Conservation (phyloP, 2,888 invertebrate species). For the Heliconius charithonia region DNA sequence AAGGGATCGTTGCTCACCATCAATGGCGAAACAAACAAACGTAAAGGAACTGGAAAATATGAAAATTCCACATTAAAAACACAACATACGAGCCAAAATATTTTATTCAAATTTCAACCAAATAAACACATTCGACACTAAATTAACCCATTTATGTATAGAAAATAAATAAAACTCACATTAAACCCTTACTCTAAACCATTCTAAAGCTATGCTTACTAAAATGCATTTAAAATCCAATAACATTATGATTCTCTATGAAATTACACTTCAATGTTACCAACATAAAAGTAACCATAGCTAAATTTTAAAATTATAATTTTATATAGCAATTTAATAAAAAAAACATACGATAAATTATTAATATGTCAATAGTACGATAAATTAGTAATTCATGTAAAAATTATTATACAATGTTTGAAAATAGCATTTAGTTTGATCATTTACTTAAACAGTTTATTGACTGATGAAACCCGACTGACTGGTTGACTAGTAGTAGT, state of each 20-base stretch:
- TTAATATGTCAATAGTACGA: not conserved
- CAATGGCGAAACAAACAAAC: not conserved
- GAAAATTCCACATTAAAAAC: not conserved
- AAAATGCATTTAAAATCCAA: not conserved
- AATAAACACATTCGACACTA: constrained; percentile 40
- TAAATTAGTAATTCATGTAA: not conserved
- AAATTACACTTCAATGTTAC: not conserved
- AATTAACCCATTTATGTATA: constrained; percentile 27
- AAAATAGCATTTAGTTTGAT: not conserved
- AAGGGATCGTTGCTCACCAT: no score
- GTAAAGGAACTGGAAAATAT: not conserved
- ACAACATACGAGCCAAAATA: constrained; percentile 33
- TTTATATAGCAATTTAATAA: not conserved
- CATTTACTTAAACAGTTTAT: not conserved
- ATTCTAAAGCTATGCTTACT: constrained; percentile 10
- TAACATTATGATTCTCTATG: not conserved
- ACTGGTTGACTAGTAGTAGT: no score
- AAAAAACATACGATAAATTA: not conserved
- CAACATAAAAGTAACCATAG: constrained; percentile 10
- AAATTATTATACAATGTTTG: not conserved
- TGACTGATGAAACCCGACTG: not conserved
- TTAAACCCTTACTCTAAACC: constrained; percentile 16
- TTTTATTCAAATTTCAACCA: constrained; percentile 40
- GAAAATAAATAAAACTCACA: constrained; percentile 35
- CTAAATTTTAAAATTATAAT: not conserved